Conservation (phyloP, 2,113 vertebrate genomes). For the Grantiella picta region DNA sequence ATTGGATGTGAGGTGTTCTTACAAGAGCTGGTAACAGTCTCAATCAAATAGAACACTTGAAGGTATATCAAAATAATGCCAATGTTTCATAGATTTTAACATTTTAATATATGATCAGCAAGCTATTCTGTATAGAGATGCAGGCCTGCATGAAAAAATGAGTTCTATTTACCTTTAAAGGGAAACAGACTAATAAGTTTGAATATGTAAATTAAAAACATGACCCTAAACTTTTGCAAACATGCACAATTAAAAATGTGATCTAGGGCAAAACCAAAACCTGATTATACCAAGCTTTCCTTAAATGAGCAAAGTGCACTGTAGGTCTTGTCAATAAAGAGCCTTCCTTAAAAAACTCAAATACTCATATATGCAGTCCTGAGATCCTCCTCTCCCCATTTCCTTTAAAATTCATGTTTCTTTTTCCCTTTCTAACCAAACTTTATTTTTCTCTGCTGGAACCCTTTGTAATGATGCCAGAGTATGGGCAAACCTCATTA, state of each 20-base stretch:
- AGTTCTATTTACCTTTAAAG: conserved; percentile 42
- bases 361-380: not conserved
- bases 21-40: not conserved
- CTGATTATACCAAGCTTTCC: not conserved
- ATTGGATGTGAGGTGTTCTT: not conserved
- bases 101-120: not conserved
- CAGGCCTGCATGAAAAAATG: conserved; percentile 41
- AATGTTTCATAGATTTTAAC: not conserved
- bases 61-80: not conserved
- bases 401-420: not conserved
- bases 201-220: conserved; percentile 48
- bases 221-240: conserved; percentile 8
- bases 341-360: not conserved
- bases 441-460: conserved; percentile 59
- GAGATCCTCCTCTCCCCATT: not conserved
- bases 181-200: conserved; percentile 35
- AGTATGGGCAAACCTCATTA: conserved; percentile 66
- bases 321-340: not conserved
- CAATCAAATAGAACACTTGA: conserved; percentile 3
- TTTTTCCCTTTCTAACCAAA: not conserved
- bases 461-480: conserved; percentile 55
- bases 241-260: not conserved
- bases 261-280: not conserved
- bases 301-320: not conserved
- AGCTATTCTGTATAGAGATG: not conserved